Conservation (phyloP, 2,888 invertebrate species). For the Carterocephalus palaemon region DNA sequence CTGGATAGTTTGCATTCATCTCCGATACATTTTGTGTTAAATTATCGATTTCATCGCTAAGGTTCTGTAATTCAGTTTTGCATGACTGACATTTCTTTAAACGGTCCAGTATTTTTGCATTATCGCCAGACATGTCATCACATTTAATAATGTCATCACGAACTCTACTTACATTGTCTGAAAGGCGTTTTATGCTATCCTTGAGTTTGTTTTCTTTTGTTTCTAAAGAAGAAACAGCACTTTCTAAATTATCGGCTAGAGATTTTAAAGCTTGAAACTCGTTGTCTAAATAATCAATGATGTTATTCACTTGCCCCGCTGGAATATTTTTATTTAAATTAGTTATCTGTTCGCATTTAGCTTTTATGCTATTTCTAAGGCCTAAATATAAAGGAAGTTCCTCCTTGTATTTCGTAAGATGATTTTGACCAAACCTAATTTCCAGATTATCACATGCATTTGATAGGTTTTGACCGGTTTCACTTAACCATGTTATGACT, state of each 20-base stretch:
- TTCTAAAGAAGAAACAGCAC: conserved; percentile 84
- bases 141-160: conserved; percentile 92
- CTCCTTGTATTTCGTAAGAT: conserved; percentile 89
- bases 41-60: conserved; percentile 83
- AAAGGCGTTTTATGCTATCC: conserved; percentile 83
- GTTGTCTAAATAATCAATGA: conserved; percentile 83
- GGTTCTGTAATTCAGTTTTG: conserved; percentile 83
- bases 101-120: conserved; percentile 88
- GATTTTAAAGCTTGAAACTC: conserved; percentile 87
- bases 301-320: conserved; percentile 82
- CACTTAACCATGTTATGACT: conserved; percentile 89
- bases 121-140: conserved; percentile 93
- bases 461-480: conserved; percentile 87
- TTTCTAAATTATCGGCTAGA: conserved; percentile 86
- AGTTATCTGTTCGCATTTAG: conserved; percentile 88
- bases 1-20: conserved; percentile 86
- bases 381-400: conserved; percentile 89
- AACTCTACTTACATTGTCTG: conserved; percentile 84
- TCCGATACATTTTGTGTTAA: conserved; percentile 84
- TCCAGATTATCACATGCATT: conserved; percentile 89
- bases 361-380: conserved; percentile 85
- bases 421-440: conserved; percentile 87
- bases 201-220: conserved; percentile 86
- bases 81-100: conserved; percentile 86
- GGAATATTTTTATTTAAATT: conserved; percentile 86